Evolutionary conservation across 2,113 vertebrate species (phyloP).

Genomic region (Arothron firmamentum): DNA sequence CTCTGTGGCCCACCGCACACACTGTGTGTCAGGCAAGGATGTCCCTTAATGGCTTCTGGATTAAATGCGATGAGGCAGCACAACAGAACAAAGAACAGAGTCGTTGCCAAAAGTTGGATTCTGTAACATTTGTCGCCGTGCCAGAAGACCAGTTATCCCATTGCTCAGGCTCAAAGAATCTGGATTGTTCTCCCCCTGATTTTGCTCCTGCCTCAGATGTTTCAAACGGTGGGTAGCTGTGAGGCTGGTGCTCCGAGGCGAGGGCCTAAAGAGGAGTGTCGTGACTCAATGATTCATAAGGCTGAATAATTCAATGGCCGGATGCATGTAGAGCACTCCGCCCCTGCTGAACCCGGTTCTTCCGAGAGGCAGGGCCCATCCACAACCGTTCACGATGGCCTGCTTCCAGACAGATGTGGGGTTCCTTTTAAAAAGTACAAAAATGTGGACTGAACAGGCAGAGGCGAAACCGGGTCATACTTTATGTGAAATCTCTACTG

Average conservation of each 20-base stretch:
- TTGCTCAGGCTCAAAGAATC: conserved; percentile 7
- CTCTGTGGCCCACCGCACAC: no score
- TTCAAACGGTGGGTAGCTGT: conserved; percentile 34
- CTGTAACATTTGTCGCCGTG: not conserved
- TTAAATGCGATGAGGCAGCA: no score
- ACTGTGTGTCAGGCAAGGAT: no score
- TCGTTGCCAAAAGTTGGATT: no score
- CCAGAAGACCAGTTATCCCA: not conserved
- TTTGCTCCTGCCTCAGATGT: conserved; percentile 45
- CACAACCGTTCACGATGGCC: not conserved
- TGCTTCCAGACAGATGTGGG: no score
- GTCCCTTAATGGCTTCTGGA: no score
- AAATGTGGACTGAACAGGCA: not conserved
- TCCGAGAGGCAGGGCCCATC: conserved; percentile 36
- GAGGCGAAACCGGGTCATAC: no score
- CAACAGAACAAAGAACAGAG: no score
- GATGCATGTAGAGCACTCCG: conserved; percentile 67
- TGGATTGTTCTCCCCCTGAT: conserved; percentile 22
- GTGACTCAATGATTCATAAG: conserved; percentile 76
- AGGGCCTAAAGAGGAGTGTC: conserved; percentile 65
- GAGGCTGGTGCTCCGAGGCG: conserved; percentile 48
- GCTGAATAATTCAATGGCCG: conserved; percentile 74
- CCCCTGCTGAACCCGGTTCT: conserved; percentile 63
- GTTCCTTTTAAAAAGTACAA: no score
- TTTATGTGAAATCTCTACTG: no score